Evolutionary conservation across 1,140 invertebrate genomes (phyloP), one percentile per base, ranked within the genome.

Genomic region (Pissodes strobi): DNA sequence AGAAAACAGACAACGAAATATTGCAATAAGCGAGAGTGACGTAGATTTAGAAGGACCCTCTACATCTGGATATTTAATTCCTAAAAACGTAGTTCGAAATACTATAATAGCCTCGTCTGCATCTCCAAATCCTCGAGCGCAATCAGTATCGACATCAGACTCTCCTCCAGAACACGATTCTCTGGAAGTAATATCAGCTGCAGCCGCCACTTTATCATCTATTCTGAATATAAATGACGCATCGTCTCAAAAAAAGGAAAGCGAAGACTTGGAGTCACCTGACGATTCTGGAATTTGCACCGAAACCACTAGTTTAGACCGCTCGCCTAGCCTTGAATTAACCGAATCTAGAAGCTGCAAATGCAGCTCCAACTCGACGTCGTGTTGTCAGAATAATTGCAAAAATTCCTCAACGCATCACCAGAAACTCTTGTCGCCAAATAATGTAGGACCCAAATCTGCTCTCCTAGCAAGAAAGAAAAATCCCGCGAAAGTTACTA

Each of bases 241-340:
- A n/a, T 45, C 52, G 4, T 43, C 13, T 10, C 52, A 64, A 6
- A 66, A 62, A 27, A 51, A 53, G 17, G 21, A 23, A 66, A 41
- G 17, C 8, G 56, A 60, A 8, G 69, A 73, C 25, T 34, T 72
- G 4, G 76, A 76, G 51, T 79, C 77, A 8, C 86, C 87, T 1
- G 84, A 79, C 0, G 88, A 89, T 73, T 88, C 87, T 0, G 87
- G 88, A 0, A 86, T 89, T 37, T 88, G 86, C 66, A 89, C 87
- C 0, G 87, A 88, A 73, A 89, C 87, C 55, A 88, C 87, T 3
- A 88, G 87, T 70, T 74, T 89, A 72, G 84, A 86, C 73, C 75
- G 82, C 65, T 84, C 83, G 1, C 84, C 84, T 0, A 84, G 83
- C 62, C 79, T 83, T 10, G 84, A 85, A 46, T 34, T 65, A 8